These are phyloP conservation scores for Rhamnusium bicolor DNA, from an alignment of 2,888 invertebrate genomes.

Conservation along the genomic window DNA sequence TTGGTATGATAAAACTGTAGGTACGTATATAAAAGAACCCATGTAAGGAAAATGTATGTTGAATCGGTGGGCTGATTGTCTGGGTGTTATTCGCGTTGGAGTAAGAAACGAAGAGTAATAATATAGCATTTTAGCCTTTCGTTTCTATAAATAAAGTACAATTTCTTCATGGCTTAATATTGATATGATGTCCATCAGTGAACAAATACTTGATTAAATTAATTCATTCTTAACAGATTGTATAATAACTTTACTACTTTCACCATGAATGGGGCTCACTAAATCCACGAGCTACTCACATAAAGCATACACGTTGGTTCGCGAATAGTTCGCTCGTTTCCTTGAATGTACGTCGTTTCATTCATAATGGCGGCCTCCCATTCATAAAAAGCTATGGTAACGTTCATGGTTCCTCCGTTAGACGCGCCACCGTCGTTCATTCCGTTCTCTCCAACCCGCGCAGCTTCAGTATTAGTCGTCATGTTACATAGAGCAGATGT, in stretches of 20 bases:
- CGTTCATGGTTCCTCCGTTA: constrained; percentile 63
- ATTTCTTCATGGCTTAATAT: constrained; percentile 24
- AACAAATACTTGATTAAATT: constrained; percentile 26
- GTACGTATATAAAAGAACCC: constrained; percentile 26
- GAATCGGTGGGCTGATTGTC: constrained; percentile 46
- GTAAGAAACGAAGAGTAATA: constrained; percentile 41
- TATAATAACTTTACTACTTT: constrained; percentile 56
- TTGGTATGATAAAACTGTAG: neutral
- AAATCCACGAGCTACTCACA: constrained; percentile 32
- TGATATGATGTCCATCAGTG: constrained; percentile 10
- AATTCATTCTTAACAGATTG: constrained; percentile 48
- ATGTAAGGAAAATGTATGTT: constrained; percentile 37
- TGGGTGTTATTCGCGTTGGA: constrained; percentile 50
- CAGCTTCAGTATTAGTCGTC: constrained; percentile 56
- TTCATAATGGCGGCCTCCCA: constrained; percentile 83
- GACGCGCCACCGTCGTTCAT: constrained; percentile 65
- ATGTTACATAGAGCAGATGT: constrained; percentile 47
- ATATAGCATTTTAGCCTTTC: constrained; percentile 25
- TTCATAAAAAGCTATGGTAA: constrained; percentile 80
- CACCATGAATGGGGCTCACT: constrained; percentile 60
- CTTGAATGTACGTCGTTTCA: constrained; percentile 75
- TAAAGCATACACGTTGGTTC: constrained; percentile 45
- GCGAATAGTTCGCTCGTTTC: constrained; percentile 65
- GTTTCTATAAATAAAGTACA: constrained; percentile 36
- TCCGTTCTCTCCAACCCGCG: constrained; percentile 60